Conservation (phyloP, 2,888 invertebrate species). For the Hoplodrina blanda region DNA sequence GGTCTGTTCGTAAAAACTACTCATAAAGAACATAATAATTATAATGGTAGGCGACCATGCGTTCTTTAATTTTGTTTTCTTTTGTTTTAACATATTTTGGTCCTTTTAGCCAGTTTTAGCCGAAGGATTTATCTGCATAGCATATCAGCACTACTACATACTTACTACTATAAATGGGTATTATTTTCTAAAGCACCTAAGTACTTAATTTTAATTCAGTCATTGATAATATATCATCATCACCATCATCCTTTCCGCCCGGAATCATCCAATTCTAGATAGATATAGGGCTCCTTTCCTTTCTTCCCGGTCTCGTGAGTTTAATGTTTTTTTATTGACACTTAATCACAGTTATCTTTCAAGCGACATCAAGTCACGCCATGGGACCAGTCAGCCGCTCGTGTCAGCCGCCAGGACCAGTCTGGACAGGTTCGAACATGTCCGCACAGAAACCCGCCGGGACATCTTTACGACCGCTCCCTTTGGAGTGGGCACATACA, state of each 20-base stretch:
- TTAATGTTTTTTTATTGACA: neutral
- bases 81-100: neutral
- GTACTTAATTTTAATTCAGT: too few species aligned
- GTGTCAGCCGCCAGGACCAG: conserved; percentile 29
- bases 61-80: neutral
- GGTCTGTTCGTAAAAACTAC: neutral
- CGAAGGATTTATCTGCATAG: neutral
- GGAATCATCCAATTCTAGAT: too few species aligned
- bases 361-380: neutral
- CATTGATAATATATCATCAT: too few species aligned
- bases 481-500: conserved; percentile 5
- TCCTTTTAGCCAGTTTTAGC: neutral
- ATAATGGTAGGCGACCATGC: too few species aligned
- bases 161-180: neutral
- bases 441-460: conserved; percentile 42
- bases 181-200: too few species aligned
- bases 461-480: conserved; percentile 46
- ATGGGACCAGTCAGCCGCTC: neutral
- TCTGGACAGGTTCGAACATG: conserved; percentile 56
- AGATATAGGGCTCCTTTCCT: neutral
- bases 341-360: conserved; percentile 32
- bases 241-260: too few species aligned
- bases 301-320: neutral
- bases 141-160: neutral
- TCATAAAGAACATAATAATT: too few species aligned